A percentile compares a stretch with the other conserved stretches of the same genome.
Conservation (phyloP, 2,797 vertebrate genomes). For the Coregonus suidteri region DNA sequence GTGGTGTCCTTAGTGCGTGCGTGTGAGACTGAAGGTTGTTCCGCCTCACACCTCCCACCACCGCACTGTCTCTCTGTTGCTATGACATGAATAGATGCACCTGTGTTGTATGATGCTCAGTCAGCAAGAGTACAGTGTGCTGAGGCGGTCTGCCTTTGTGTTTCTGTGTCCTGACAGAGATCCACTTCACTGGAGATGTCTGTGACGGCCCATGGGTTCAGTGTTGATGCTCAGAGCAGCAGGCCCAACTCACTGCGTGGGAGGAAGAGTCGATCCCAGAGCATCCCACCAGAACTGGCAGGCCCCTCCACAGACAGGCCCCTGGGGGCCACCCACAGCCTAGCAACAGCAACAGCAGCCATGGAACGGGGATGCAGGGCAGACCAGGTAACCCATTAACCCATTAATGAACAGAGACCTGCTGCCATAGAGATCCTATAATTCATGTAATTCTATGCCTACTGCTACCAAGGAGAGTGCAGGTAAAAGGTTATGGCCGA, state of each 20-base stretch:
- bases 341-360: constrained; percentile 57
- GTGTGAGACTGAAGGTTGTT: constrained; percentile 32
- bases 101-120: constrained; percentile 34
- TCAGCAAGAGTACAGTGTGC: constrained; percentile 15
- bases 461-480: background rate
- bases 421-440: background rate
- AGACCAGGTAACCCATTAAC: constrained; percentile 30
- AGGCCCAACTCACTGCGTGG: constrained; percentile 50
- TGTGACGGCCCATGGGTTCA: constrained; percentile 52
- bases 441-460: too few species aligned
- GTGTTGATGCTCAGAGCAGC: constrained; percentile 54
- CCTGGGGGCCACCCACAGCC: constrained; percentile 54
- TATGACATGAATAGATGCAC: constrained; percentile 55
- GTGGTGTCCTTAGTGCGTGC: constrained; percentile 1
- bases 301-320: constrained; percentile 58
- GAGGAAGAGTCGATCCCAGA: constrained; percentile 65
- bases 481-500: background rate
- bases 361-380: constrained; percentile 70
- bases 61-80: constrained; percentile 52
- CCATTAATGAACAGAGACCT: background rate
- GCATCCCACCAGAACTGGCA: constrained; percentile 68
- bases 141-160: constrained; percentile 27
- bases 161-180: constrained; percentile 71
- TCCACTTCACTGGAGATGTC: constrained; percentile 74
- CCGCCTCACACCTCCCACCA: constrained; percentile 33